Conservation (phyloP, 2,113 vertebrate genomes). For the Carettochelys insculpta region DNA sequence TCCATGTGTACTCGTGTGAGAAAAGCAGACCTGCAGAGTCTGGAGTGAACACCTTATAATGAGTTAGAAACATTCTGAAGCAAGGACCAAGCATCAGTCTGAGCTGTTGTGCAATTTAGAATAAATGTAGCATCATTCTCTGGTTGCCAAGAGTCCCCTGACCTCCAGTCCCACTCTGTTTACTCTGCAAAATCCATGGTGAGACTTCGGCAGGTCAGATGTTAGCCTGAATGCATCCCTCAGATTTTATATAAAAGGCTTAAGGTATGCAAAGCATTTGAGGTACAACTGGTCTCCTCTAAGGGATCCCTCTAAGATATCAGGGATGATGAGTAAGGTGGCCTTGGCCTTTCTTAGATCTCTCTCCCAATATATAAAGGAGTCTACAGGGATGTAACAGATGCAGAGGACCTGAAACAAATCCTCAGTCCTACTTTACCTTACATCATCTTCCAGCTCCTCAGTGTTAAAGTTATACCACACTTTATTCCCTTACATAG, state of each 20-base stretch:
- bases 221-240: constrained; percentile 24
- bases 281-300: constrained; percentile 6
- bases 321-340: not conserved
- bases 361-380: fast-evolving
- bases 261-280: constrained; percentile 53
- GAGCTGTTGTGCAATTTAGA: not conserved
- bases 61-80: not conserved
- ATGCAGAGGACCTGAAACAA: not conserved
- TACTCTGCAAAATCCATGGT: not conserved
- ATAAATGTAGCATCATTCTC: not conserved
- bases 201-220: not conserved
- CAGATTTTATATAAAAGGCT: constrained; percentile 39
- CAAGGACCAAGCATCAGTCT: not conserved
- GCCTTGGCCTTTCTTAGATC: not conserved
- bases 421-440: not conserved
- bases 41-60: not conserved
- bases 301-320: not conserved
- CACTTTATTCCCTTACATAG: not conserved
- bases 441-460: not conserved
- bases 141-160: not conserved
- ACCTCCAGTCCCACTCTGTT: not conserved
- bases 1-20: not conserved
- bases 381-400: not conserved
- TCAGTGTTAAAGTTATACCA: not conserved
- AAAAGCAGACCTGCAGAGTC: not conserved